A percentile compares a stretch with the other conserved stretches of the same genome.
These are phyloP conservation scores for Akabosia matsudoensis DNA, from an alignment of 1,140 invertebrate genomes.

Conservation along the genomic window DNA sequence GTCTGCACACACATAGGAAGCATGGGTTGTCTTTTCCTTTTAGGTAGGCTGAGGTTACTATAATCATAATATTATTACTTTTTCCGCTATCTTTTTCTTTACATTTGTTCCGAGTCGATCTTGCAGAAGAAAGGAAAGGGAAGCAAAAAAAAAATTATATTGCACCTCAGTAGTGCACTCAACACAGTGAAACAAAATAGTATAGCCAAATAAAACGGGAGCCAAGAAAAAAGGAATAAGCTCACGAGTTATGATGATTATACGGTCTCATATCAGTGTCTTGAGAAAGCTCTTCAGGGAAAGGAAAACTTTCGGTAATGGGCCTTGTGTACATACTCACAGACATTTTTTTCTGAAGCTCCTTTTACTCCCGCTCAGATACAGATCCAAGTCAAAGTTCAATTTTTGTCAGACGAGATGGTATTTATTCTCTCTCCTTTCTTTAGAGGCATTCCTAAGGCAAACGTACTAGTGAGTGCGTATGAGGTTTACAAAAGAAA, in stretches of 20 bases:
- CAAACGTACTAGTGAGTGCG: no score
- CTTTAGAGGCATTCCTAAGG: no score
- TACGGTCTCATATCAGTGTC: neutral
- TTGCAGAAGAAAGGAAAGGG: neutral
- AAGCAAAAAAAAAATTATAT: neutral
- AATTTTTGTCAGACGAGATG: neutral
- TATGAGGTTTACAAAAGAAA: no score
- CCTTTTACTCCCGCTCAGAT: no score
- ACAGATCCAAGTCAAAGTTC: neutral
- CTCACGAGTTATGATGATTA: neutral
- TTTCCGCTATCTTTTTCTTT: constrained; percentile 8
- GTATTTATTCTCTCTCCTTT: no score
- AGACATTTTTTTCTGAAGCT: neutral
- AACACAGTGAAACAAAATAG: neutral
- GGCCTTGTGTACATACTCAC: no score
- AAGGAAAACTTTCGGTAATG: neutral
- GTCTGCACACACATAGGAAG: no score
- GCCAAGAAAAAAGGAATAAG: neutral
- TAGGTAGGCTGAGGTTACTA: constrained; percentile 1
- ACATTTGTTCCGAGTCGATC: neutral
- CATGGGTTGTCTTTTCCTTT: no score
- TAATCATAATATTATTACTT: constrained; percentile 22
- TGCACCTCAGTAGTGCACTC: neutral
- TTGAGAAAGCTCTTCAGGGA: neutral
- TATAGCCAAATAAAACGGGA: neutral